phyloP scores from a whole-genome alignment of 2,113 vertebrate genomes.

The Talpa occidentalis region DNA sequence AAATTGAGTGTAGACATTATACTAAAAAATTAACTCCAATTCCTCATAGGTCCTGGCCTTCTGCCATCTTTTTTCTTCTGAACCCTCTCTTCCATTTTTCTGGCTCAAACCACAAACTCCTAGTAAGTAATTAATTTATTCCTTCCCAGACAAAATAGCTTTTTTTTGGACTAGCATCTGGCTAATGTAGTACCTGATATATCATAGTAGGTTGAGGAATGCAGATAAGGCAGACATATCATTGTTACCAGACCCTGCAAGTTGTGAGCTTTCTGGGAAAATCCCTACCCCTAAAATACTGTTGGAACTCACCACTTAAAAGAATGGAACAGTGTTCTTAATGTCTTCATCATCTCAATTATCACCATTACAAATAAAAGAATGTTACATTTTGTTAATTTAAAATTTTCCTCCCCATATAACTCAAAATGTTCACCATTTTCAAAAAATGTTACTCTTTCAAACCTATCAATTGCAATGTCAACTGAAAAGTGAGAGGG shows the following conservation, averaged over 20 bases:
- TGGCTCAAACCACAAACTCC: not conserved
- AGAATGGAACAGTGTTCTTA: not conserved
- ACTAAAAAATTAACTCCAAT: slow-evolving; percentile 39
- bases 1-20: slow-evolving; percentile 28
- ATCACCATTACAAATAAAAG: not conserved
- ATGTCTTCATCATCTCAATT: not conserved
- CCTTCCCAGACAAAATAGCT: not conserved
- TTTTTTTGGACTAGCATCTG: slow-evolving; percentile 53
- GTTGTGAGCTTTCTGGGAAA: not conserved
- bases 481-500: not conserved
- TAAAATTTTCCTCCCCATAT: slow-evolving; percentile 3
- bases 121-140: slow-evolving; percentile 28
- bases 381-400: not conserved
- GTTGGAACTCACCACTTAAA: not conserved
- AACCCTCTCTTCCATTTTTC: slow-evolving; percentile 16
- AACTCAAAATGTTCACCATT: not conserved
- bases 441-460: not conserved
- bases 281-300: not conserved
- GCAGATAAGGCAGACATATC: not conserved
- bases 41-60: not conserved
- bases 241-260: not conserved
- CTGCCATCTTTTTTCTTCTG: not conserved
- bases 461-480: not conserved
- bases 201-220: slow-evolving; percentile 17
- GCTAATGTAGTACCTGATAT: not conserved